Conservation (phyloP, 2,113 vertebrate species). For the Cavia porcellus region DNA sequence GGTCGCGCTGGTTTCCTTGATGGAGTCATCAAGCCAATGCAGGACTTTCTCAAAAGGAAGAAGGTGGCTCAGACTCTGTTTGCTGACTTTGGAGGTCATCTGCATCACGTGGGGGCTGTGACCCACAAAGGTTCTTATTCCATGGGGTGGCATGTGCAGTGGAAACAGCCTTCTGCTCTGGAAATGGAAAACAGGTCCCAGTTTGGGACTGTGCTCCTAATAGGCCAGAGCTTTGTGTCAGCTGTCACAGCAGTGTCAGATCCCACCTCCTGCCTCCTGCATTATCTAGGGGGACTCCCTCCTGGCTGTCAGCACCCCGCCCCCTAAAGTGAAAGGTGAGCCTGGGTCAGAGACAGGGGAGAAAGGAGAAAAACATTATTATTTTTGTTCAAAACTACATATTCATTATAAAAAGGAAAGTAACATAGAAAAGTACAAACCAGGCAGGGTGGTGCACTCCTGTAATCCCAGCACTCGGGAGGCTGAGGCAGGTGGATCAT, state of each 20-base stretch:
- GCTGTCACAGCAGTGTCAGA: neutral
- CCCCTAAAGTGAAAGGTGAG: neutral
- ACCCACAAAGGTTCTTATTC: neutral
- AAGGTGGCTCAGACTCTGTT: neutral
- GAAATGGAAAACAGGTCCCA: neutral
- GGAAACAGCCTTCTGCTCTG: neutral
- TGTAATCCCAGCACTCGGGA: too few relatives aligned
- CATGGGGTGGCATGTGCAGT: neutral
- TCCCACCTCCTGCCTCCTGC: neutral
- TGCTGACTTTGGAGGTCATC: neutral
- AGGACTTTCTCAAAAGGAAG: neutral
- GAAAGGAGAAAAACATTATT: neutral
- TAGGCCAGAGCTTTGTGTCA: neutral
- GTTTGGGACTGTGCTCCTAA: neutral
- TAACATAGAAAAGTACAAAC: slow-evolving; percentile 1
- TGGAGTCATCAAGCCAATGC: neutral
- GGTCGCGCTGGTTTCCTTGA: neutral
- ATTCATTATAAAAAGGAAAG: slow-evolving; percentile 16
- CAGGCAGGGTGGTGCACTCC: too few relatives aligned
- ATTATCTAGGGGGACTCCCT: neutral
- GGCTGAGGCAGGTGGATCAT: too few relatives aligned
- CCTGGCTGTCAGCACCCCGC: neutral
- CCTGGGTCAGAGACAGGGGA: neutral
- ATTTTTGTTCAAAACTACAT: slow-evolving; percentile 48
- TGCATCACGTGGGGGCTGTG: neutral